Conservation (phyloP, 2,888 invertebrate genomes). For the Hedya salicella region DNA sequence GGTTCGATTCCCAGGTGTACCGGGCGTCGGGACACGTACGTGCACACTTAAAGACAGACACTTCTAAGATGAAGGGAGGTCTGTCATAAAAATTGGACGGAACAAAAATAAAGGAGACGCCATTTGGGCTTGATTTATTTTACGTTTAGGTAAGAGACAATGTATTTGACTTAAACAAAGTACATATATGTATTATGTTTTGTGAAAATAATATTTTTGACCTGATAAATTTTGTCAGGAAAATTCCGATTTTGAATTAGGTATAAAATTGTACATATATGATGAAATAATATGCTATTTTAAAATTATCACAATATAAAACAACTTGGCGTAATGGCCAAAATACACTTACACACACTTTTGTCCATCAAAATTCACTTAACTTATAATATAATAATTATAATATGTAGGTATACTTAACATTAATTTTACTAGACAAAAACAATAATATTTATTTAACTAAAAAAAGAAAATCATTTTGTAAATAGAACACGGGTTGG, state of each 20-base stretch:
- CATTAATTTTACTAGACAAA: too few relatives aligned
- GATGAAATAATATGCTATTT: too few relatives aligned
- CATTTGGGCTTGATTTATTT: slow-evolving; percentile 33
- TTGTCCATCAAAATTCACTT: too few relatives aligned
- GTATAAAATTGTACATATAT: too few relatives aligned
- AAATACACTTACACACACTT: too few relatives aligned
- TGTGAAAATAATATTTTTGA: too few relatives aligned
- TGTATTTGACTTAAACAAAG: not conserved
- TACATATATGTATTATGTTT: not conserved
- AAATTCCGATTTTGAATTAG: too few relatives aligned
- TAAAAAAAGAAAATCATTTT: not conserved
- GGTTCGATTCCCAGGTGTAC: slow-evolving; percentile 85
- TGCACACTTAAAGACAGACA: slow-evolving; percentile 80
- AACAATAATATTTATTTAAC: not conserved
- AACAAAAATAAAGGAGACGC: slow-evolving; percentile 63
- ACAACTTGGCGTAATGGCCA: too few relatives aligned
- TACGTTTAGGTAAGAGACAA: slow-evolving; percentile 5
- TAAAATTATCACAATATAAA: too few relatives aligned
- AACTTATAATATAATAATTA: too few relatives aligned
- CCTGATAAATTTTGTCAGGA: too few relatives aligned
- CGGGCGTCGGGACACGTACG: slow-evolving; percentile 78
- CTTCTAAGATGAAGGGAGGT: slow-evolving; percentile 82
- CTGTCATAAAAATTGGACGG: slow-evolving; percentile 83
- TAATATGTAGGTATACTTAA: too few relatives aligned
- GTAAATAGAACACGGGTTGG: slow-evolving; percentile 21